Conservation (phyloP, 1,140 invertebrate species). For the Drosophila kohkoa region DNA sequence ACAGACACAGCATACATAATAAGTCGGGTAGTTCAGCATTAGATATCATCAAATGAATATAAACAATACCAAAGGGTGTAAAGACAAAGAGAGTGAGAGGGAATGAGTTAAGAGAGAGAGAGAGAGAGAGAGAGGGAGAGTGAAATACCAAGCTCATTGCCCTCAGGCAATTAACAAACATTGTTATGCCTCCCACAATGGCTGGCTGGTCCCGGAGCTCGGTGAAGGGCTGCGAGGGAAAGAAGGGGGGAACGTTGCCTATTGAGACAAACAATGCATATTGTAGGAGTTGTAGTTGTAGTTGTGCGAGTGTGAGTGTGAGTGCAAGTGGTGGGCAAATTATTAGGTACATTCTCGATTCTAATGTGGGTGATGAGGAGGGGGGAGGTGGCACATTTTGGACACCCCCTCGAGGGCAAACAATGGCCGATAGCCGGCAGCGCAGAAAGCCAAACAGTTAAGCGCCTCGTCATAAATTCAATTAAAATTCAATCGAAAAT, state of each 20-base stretch:
- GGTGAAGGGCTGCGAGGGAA: background rate
- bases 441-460: slow-evolving; percentile 60
- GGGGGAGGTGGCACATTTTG: no score
- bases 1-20: background rate
- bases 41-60: background rate
- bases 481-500: slow-evolving; percentile 82
- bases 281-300: slow-evolving; percentile 30
- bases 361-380: no score
- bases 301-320: no score
- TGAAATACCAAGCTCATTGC: slow-evolving; percentile 1
- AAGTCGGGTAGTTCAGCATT: background rate
- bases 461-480: slow-evolving; percentile 69
- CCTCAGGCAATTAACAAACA: slow-evolving; percentile 46
- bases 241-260: background rate
- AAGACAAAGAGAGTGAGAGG: background rate
- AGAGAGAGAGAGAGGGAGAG: background rate
- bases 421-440: slow-evolving; percentile 50
- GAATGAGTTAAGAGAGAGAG: background rate
- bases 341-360: slow-evolving; percentile 37
- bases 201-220: background rate
- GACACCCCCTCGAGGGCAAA: slow-evolving; percentile 36
- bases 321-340: slow-evolving; percentile 47
- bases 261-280: slow-evolving; percentile 62
- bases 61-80: slow-evolving; percentile 8
- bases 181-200: slow-evolving; percentile 5